Conservation (phyloP, 2,113 vertebrate genomes). For the Laticauda laticaudata region DNA sequence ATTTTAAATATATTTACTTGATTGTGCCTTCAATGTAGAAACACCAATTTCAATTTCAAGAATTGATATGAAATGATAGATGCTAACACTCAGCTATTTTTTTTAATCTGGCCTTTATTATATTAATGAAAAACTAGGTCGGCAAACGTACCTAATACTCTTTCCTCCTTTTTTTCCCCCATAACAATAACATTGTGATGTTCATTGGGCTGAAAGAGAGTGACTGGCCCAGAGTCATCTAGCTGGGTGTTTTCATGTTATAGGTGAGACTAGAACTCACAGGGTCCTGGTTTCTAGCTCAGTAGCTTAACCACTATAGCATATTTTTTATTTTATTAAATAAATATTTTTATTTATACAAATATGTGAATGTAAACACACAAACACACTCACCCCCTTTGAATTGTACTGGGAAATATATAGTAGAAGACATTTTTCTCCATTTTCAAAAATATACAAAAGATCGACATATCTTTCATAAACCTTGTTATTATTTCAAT, state of each 20-base stretch:
- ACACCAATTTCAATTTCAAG: not conserved
- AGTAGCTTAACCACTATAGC: not conserved
- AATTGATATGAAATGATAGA: not conserved
- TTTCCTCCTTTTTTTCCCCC: not conserved
- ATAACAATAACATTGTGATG: not conserved
- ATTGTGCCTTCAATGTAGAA: not conserved
- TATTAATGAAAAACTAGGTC: not conserved
- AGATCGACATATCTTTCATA: slow-evolving; percentile 73
- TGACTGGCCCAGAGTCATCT: not conserved
- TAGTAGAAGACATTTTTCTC: slow-evolving; percentile 62
- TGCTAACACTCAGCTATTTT: not conserved
- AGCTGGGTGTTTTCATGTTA: not conserved
- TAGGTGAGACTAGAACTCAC: not conserved
- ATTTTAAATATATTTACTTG: not conserved
- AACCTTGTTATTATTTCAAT: slow-evolving; percentile 76
- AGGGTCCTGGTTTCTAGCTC: not conserved
- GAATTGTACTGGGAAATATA: slow-evolving; percentile 16
- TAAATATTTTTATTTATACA: not conserved
- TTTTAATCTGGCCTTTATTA: not conserved
- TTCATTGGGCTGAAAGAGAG: not conserved
- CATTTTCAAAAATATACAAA: slow-evolving; percentile 76
- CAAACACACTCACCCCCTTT: not conserved
- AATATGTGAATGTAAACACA: not conserved
- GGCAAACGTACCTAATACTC: not conserved
- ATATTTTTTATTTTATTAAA: not conserved